These are phyloP conservation scores for Pelusios castaneus DNA, from an alignment of 2,113 vertebrate species.

Conservation along the genomic window DNA sequence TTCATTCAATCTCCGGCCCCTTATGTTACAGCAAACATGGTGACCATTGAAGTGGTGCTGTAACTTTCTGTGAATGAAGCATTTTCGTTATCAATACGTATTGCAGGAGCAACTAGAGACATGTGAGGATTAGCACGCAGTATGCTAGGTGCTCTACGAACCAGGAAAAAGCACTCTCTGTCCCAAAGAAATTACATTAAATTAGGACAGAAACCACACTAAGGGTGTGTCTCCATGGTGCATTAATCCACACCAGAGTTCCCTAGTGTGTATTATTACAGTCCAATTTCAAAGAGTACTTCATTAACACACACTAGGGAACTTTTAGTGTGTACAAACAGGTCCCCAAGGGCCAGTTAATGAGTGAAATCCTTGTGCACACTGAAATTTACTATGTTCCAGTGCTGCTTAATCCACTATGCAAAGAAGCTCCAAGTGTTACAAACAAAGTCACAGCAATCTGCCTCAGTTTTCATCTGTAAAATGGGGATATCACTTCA, in stretches of 20 bases:
- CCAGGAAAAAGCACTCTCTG: fast-evolving
- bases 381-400: not conserved
- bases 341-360: not conserved
- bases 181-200: not conserved
- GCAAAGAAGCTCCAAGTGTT: not conserved
- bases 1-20: not conserved
- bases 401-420: not conserved
- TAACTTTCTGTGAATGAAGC: not conserved
- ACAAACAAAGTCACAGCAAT: not conserved
- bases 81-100: not conserved
- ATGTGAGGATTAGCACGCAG: not conserved
- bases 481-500: not conserved
- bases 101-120: not conserved
- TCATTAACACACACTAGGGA: not conserved
- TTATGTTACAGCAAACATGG: not conserved
- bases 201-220: not conserved
- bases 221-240: not conserved
- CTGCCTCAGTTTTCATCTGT: not conserved
- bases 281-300: not conserved
- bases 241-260: not conserved
- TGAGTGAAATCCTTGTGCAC: not conserved
- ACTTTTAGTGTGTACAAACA: not conserved
- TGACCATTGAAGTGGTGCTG: not conserved
- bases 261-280: not conserved
- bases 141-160: not conserved